phyloP scores from a whole-genome alignment of 2,113 vertebrate genomes.

The Alligator mississippiensis region DNA sequence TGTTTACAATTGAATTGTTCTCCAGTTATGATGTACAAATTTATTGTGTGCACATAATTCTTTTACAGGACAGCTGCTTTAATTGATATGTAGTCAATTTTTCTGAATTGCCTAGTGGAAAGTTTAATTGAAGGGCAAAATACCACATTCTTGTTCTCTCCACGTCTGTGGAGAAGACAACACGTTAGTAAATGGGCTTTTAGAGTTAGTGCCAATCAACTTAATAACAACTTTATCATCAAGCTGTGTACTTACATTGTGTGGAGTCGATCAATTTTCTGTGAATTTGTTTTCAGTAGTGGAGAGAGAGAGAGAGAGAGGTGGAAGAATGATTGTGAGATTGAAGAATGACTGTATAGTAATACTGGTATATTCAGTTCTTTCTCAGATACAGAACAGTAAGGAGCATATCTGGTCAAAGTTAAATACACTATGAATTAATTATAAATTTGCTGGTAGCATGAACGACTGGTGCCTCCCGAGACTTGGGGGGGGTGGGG shows the following conservation, averaged over 20 bases:
- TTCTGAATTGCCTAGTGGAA: neutral
- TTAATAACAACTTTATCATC: neutral
- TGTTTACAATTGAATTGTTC: neutral
- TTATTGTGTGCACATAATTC: neutral
- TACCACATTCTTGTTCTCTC: neutral
- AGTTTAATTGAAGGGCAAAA: neutral
- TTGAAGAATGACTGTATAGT: neutral
- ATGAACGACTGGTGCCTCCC: no score
- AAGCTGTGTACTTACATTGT: neutral
- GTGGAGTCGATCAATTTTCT: neutral
- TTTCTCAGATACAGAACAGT: no score
- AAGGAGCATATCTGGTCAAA: no score
- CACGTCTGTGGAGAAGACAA: neutral
- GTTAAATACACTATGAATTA: no score
- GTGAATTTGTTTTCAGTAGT: neutral
- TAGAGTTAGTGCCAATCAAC: neutral
- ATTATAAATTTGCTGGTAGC: no score
- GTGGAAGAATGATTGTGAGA: neutral
- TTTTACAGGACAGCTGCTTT: neutral
- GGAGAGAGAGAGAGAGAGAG: neutral
- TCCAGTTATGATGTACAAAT: neutral
- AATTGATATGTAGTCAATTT: neutral
- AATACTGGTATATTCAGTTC: no score
- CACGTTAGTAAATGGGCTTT: neutral
- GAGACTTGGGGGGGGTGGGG: no score